Evolutionary conservation across 2,888 invertebrate species (phyloP).

Genomic region (Lasioglossum leucozonium): DNA sequence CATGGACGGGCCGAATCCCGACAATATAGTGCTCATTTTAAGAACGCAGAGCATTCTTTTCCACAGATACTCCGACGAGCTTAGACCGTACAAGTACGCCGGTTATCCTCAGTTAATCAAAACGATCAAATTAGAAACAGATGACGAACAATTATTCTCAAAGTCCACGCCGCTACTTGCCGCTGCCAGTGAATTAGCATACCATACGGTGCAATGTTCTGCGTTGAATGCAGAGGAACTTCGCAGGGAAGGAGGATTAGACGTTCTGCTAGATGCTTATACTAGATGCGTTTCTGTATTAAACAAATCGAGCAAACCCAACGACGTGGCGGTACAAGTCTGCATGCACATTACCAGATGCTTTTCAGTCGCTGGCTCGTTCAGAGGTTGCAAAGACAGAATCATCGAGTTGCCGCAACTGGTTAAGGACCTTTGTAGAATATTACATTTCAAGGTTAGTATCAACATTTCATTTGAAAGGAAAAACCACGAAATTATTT

Average conservation of each 20-base stretch:
- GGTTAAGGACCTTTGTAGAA: conserved; percentile 93
- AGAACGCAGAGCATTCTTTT: conserved; percentile 98
- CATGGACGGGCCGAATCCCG: conserved; percentile 96
- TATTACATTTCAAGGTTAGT: conserved; percentile 93
- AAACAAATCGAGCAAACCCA: conserved; percentile 90
- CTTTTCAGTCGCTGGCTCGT: conserved; percentile 97
- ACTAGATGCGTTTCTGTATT: conserved; percentile 97
- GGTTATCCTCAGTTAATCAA: conserved; percentile 99
- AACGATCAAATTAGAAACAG: conserved; percentile 97
- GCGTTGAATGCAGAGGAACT: conserved; percentile 99
- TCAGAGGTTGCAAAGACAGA: conserved; percentile 94
- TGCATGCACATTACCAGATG: conserved; percentile 96
- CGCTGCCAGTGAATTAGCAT: conserved; percentile 97
- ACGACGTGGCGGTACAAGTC: conserved; percentile 94
- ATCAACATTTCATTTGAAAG: not conserved
- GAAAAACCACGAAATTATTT: not conserved
- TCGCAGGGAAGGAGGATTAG: conserved; percentile 96
- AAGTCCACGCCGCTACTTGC: conserved; percentile 93
- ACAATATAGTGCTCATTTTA: conserved; percentile 96
- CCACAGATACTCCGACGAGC: conserved; percentile 93
- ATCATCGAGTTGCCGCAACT: conserved; percentile 95
- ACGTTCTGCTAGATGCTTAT: conserved; percentile 95
- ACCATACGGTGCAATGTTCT: conserved; percentile 98
- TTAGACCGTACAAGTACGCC: conserved; percentile 99
- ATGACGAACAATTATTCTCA: conserved; percentile 96